Evolutionary conservation across 2,797 vertebrate species (phyloP), one percentile per base, ranked within the genome.

Genomic region (Crenuchus spilurus): DNA sequence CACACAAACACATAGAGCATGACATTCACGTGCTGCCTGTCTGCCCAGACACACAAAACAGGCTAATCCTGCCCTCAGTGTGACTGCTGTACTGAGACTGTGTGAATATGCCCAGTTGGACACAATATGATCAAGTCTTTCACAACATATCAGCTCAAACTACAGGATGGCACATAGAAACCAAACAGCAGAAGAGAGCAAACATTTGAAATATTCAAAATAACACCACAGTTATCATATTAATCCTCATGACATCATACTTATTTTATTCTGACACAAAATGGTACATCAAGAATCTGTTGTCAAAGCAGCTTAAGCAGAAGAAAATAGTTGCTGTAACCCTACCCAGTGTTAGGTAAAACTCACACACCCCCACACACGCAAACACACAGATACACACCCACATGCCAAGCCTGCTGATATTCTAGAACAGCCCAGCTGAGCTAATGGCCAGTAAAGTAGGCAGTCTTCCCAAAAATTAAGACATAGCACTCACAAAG

Each of bases 41-140:
- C 69, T 79, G 48, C 77, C 79, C 63, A 24, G 30, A 31, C 72
- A 78, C 81, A 62, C 55, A 57, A 82, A 77, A 74, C 76, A 79
- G 35, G 70, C 58, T 87, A 84, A 88, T 88, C 83, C 82, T 35
- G 60, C n/a, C 3, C 31, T 85, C 83, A 85, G 86, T 84, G 76
- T 80, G 42, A 41, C 16, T 30, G 51, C 31, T 30, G 31, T 68
- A 11, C 14, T 35, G n/a, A 6, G 35, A 16, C 20, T 10, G 6
- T 62, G 58, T 62, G 58, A 20, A 26, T 28, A 24, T 63, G 39
- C 16, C 3, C 13, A 20, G 30, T 31, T 10, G 1, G n/a, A 20
- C 28, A 20, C 28, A 33, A 20, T 48, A 42, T n/a, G 11, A 11
- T 14, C 14, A 18, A 46, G 61, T 1, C 14, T 18, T 63, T 14